phyloP scores from a whole-genome alignment of 53 echinoderm and acorn worm genomes.

The Hippasteria phrygiana region DNA sequence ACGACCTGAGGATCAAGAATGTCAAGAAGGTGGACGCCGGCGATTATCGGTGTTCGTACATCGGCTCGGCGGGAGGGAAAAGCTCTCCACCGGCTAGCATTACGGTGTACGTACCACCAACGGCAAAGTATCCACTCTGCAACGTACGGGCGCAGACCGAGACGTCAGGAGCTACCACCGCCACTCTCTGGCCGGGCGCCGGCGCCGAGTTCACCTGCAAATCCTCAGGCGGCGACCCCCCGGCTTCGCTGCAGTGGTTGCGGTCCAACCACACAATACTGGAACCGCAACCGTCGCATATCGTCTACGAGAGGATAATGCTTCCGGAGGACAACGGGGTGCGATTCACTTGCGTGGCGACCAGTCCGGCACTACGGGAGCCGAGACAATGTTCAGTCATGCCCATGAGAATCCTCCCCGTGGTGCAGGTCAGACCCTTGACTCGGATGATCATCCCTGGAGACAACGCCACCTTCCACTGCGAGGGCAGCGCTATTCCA shows the following conservation, averaged over 20 bases:
- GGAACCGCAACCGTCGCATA: conserved; percentile 69
- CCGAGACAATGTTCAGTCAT: conserved; percentile 78
- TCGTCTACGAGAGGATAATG: conserved; percentile 79
- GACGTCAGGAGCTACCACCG: conserved; percentile 38
- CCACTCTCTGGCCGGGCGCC: conserved; percentile 84
- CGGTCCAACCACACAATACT: conserved; percentile 79
- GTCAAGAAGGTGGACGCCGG: conserved; percentile 79
- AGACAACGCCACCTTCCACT: conserved; percentile 87
- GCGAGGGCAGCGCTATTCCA: conserved; percentile 88
- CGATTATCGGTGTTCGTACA: conserved; percentile 81
- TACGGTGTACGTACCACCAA: conserved; percentile 86
- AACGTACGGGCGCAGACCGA: conserved; percentile 62
- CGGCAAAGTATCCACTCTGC: conserved; percentile 78
- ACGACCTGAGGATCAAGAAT: conserved; percentile 77
- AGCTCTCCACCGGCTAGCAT: conserved; percentile 73
- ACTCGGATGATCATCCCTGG: conserved; percentile 77
- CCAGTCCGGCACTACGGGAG: conserved; percentile 83
- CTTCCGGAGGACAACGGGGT: conserved; percentile 94
- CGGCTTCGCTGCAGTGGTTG: conserved; percentile 84
- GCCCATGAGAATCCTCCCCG: conserved; percentile 86
- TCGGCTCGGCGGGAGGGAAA: conserved; percentile 72
- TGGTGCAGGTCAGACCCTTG: conserved; percentile 78
- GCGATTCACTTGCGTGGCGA: conserved; percentile 83
- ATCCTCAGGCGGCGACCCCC: conserved; percentile 86
- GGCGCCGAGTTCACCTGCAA: conserved; percentile 80